Conservation (phyloP, 2,888 invertebrate species). For the Perdita meconis region DNA sequence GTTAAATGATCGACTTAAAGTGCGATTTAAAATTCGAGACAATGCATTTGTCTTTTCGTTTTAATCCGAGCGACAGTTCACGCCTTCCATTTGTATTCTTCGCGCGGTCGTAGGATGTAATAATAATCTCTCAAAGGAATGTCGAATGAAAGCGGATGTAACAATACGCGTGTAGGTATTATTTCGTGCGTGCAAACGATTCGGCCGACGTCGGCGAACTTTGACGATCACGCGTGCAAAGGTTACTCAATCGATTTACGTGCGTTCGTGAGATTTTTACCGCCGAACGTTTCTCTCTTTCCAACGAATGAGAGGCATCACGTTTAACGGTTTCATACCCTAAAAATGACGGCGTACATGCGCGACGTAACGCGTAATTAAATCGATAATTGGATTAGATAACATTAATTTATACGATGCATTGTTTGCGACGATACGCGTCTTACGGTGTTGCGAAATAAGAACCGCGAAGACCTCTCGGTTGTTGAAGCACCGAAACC, state of each 20-base stretch:
- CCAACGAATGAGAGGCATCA: neutral
- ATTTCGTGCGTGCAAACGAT: constrained; percentile 55
- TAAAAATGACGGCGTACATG: neutral
- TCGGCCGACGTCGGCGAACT: constrained; percentile 37
- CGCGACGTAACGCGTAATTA: neutral
- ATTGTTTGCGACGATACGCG: no score
- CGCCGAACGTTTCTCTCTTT: neutral
- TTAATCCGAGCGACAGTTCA: constrained; percentile 46
- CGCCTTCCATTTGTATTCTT: constrained; percentile 59
- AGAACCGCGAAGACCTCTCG: no score
- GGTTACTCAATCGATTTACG: neutral
- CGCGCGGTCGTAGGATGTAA: constrained; percentile 59
- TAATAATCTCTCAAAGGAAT: constrained; percentile 62
- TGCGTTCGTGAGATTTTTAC: no score
- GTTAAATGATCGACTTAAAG: neutral
- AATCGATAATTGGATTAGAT: no score
- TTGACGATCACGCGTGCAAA: constrained; percentile 35
- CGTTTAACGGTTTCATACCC: neutral
- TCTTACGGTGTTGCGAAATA: no score
- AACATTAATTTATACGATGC: no score
- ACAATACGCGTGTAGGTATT: constrained; percentile 49
- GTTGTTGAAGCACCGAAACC: no score
- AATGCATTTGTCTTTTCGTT: constrained; percentile 41
- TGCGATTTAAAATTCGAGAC: constrained; percentile 43
- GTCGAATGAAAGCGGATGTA: constrained; percentile 62